Conservation (phyloP, 2,888 invertebrate genomes). For the Lamellibrachia columna region DNA sequence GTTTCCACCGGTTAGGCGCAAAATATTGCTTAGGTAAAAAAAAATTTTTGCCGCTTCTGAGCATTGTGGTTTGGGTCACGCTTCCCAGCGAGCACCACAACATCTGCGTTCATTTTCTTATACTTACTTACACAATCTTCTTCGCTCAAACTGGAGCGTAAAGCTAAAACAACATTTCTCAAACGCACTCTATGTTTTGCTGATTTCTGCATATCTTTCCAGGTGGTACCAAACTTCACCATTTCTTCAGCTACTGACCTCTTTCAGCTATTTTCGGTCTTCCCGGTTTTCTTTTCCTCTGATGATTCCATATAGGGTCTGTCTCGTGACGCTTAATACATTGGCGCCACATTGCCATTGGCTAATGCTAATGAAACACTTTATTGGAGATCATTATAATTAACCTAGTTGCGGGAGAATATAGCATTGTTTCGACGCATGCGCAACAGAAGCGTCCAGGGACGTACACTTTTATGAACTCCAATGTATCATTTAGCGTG, state of each 20-base stretch:
- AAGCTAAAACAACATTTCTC: no score
- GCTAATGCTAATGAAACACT: no score
- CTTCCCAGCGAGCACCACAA: not conserved
- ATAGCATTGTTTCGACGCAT: not conserved
- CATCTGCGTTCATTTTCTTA: not conserved
- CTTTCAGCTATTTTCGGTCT: no score
- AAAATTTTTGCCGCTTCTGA: not conserved
- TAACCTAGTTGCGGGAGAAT: not conserved
- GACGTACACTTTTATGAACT: not conserved
- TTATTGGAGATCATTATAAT: not conserved
- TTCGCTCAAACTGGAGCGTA: no score
- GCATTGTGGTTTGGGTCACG: not conserved
- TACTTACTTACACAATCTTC: no score
- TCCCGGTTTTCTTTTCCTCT: no score
- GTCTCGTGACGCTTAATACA: not conserved
- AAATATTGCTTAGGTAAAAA: not conserved
- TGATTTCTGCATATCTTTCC: no score
- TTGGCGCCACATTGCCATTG: not conserved
- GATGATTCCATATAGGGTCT: no score
- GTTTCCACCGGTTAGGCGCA: not conserved
- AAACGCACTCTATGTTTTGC: no score
- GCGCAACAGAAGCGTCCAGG: not conserved
- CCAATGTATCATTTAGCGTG: not conserved
- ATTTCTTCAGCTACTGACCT: no score
- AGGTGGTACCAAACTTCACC: no score